Percentiles rank a stretch among this genome's conserved stretches.
These are phyloP conservation scores for Elephantulus edwardii DNA, from an alignment of 2,113 vertebrate genomes.

Conservation along the genomic window DNA sequence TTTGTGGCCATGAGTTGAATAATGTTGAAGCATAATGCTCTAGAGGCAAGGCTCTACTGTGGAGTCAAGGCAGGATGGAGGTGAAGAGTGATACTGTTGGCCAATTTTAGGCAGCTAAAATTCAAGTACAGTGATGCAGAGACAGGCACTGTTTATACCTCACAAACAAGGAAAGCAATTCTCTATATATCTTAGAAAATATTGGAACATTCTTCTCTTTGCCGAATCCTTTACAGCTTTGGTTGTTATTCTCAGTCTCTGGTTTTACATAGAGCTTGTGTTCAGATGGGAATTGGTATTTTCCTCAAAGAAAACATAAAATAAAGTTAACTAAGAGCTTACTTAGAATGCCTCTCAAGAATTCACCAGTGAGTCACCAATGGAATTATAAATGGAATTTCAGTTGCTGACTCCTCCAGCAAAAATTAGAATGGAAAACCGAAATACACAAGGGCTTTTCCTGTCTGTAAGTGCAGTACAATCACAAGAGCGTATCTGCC, in stretches of 20 bases:
- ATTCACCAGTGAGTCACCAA: conserved; percentile 34
- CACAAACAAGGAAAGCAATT: not conserved
- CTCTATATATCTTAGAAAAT: not conserved
- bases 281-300: conserved; percentile 37
- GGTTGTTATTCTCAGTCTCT: not conserved
- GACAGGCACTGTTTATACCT: not conserved
- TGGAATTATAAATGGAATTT: not conserved
- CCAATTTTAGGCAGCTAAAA: not conserved
- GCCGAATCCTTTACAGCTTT: not conserved
- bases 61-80: not conserved
- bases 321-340: not conserved
- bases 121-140: not conserved
- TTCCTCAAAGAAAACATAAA: conserved; percentile 26
- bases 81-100: not conserved
- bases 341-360: not conserved
- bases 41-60: not conserved
- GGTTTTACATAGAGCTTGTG: not conserved
- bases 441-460: not conserved
- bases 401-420: not conserved
- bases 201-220: not conserved
- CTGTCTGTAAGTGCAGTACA: not conserved
- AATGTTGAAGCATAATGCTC: too few species aligned
- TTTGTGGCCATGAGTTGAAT: too few species aligned
- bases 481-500: not conserved
- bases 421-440: conserved; percentile 33